Percentiles rank a stretch among this genome's conserved stretches.
These are phyloP conservation scores for Anguilla pacifica DNA, from an alignment of 2,797 vertebrate species.

Conservation along the genomic window DNA sequence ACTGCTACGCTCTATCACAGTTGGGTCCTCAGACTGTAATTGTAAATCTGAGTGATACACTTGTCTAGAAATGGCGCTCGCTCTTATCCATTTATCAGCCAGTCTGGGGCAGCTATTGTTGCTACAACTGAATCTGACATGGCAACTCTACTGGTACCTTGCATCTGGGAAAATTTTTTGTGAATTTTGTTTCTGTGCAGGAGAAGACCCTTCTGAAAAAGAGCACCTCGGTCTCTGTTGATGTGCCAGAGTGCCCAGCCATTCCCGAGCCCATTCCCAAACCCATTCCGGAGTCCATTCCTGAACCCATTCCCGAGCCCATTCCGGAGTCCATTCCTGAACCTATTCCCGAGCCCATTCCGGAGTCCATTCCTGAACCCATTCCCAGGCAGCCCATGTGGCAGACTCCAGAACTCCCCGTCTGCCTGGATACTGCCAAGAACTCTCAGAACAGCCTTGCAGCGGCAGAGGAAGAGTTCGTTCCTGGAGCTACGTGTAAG, in stretches of 20 bases:
- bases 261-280: slow-evolving; percentile 20
- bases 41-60: background rate
- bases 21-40: background rate
- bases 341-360: slow-evolving; percentile 2
- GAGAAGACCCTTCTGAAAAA: background rate
- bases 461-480: slow-evolving; percentile 65
- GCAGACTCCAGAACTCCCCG: slow-evolving; percentile 24
- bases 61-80: too few species aligned
- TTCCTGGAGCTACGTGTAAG: slow-evolving; percentile 73
- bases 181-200: slow-evolving; percentile 13
- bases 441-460: slow-evolving; percentile 25
- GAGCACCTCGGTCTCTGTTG: background rate
- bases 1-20: background rate
- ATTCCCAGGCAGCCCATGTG: slow-evolving; percentile 21
- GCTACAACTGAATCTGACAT: background rate
- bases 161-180: background rate
- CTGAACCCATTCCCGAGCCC: background rate
- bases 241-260: background rate
- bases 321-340: too few species aligned
- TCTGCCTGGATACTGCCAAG: slow-evolving; percentile 34
- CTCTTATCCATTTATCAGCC: background rate
- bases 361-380: too few species aligned
- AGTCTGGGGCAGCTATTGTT: background rate
- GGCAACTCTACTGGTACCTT: background rate
- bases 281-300: background rate